phyloP scores from a whole-genome alignment of 2,113 vertebrate species.

The Brachypteracias leptosomus region DNA sequence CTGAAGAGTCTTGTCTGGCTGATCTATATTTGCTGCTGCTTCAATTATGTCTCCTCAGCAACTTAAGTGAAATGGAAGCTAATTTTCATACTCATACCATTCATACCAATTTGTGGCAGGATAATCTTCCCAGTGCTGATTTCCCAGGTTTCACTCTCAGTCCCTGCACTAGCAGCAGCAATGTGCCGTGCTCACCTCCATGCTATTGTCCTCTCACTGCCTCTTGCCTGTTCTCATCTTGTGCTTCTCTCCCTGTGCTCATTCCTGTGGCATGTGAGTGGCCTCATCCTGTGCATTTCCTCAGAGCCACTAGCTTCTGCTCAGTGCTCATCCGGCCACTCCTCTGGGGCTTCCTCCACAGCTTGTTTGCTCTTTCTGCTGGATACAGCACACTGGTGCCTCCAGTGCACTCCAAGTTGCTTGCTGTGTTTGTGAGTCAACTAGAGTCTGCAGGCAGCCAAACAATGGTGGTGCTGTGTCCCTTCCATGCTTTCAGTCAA shows the following conservation, averaged over 20 bases:
- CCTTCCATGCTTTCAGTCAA: neutral
- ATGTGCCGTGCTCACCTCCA: neutral
- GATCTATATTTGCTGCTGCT: neutral
- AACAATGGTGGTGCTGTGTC: neutral
- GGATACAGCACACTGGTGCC: neutral
- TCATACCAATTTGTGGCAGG: neutral
- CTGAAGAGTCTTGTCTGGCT: neutral
- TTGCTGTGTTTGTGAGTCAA: neutral
- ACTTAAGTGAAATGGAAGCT: neutral
- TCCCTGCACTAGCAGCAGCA: neutral
- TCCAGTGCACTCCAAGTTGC: neutral
- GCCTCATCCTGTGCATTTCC: neutral
- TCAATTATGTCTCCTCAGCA: neutral
- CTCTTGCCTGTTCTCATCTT: neutral
- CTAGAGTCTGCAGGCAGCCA: neutral
- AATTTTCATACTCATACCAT: neutral
- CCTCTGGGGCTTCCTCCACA: neutral
- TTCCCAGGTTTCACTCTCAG: neutral
- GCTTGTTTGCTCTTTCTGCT: neutral
- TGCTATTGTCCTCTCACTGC: rapidly evolving
- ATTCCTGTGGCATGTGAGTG: rapidly evolving
- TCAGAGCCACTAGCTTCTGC: neutral
- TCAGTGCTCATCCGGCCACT: rapidly evolving
- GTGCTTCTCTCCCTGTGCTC: neutral
- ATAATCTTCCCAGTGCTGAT: neutral